A percentile compares a stretch with the other conserved stretches of the same genome.
Conservation (phyloP, 2,797 vertebrate genomes). For the Geotria australis region DNA sequence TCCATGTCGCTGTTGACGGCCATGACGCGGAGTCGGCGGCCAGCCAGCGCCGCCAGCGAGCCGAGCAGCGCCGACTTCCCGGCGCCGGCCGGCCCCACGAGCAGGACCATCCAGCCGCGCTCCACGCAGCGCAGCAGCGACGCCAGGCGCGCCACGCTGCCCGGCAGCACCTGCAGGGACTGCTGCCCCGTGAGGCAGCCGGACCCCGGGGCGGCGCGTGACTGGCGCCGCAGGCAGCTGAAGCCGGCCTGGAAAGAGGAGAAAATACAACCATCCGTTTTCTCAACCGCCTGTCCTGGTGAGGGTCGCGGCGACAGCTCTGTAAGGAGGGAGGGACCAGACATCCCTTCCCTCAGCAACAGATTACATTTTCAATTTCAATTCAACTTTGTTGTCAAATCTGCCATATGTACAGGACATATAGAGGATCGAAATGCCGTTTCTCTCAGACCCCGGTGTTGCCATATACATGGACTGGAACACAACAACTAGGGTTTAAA, state of each 20-base stretch:
- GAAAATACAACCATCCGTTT: no score
- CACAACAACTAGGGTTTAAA: no score
- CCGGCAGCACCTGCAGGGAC: conserved; percentile 26
- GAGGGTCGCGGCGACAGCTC: no score
- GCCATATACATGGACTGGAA: no score
- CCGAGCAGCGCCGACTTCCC: conserved; percentile 72
- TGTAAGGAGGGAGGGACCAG: not conserved
- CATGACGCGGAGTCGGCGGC: conserved; percentile 54
- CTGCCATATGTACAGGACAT: no score
- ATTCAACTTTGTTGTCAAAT: no score
- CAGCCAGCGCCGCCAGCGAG: conserved; percentile 49
- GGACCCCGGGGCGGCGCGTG: conserved; percentile 13
- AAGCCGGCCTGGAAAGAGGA: conserved; percentile 34
- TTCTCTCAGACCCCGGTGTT: no score
- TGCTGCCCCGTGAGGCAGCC: conserved; percentile 47
- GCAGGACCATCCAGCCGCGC: conserved; percentile 79
- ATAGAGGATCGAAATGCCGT: no score
- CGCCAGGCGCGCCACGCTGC: conserved; percentile 9
- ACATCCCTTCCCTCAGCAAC: no score
- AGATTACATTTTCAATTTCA: no score
- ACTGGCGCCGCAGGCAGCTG: conserved; percentile 49
- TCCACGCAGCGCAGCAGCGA: conserved; percentile 82
- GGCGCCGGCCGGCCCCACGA: conserved; percentile 57
- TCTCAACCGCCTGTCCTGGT: no score
- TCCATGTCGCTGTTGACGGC: conserved; percentile 92